phyloP scores from a whole-genome alignment of 2,113 vertebrate genomes.

The Leptobrachium leishanense region DNA sequence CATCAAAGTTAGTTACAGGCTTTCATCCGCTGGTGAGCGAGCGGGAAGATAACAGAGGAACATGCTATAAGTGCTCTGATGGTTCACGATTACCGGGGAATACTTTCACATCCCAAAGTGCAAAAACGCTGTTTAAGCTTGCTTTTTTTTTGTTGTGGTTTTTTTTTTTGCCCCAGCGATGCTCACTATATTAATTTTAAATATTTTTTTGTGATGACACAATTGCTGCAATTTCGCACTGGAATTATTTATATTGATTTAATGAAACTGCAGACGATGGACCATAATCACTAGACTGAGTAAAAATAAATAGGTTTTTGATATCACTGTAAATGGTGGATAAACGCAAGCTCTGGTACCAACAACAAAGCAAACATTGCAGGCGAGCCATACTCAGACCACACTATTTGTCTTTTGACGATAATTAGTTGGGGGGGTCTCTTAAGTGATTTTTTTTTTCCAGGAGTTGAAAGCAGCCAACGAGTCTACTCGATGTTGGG shows the following conservation, averaged over 20 bases:
- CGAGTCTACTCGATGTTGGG: too few relatives aligned
- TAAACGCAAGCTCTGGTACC: too few relatives aligned
- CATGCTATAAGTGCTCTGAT: not conserved
- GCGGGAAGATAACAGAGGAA: not conserved
- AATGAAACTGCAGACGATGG: not conserved
- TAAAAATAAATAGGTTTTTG: too few relatives aligned
- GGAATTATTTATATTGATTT: not conserved
- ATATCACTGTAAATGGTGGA: too few relatives aligned
- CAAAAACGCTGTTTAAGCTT: not conserved
- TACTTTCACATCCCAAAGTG: not conserved
- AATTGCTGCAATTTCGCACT: not conserved
- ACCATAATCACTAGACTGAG: not conserved
- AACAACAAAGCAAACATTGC: too few relatives aligned
- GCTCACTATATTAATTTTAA: not conserved
- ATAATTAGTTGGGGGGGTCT: too few relatives aligned
- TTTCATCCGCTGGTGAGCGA: not conserved
- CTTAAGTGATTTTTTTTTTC: too few relatives aligned
- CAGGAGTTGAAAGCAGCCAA: too few relatives aligned
- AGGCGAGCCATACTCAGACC: too few relatives aligned
- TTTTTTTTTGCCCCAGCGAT: not conserved
- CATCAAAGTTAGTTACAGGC: slow-evolving; percentile 4
- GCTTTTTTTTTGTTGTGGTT: too few relatives aligned
- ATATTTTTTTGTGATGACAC: not conserved
- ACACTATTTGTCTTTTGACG: too few relatives aligned
- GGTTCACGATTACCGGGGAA: not conserved